Evolutionary conservation across 2,888 invertebrate species (phyloP), one percentile per base, ranked within the genome.

Genomic region (Sminthurides aquaticus): DNA sequence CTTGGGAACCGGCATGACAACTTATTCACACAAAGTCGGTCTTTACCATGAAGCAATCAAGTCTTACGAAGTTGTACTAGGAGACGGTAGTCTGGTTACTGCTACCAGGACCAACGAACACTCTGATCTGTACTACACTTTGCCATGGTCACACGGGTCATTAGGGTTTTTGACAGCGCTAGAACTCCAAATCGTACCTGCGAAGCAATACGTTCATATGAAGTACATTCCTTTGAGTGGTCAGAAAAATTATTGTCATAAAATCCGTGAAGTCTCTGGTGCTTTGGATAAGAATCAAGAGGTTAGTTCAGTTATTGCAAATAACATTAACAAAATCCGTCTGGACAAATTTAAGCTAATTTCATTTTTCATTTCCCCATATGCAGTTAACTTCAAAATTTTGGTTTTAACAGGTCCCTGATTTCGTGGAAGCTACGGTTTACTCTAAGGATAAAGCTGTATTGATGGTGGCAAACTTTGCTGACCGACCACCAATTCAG

Each of bases 1-100:
- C 0, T 81, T 87, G 76, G 87, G 86, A 18, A 84, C 84, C 0
- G 87, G 87, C n/a, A 87, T 87, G 87, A 87, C 87, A 0, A 87
- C 87, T 0, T 85, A 86, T 77, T 87, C 86, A 0, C 87, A 87
- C 78, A 85, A 86, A 76, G 84, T 84, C 0, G 87, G 87, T 22
- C 80, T 87, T 26, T 87, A 85, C 78, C 86, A 87, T 75, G 87
- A 87, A 77, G 84, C 82, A 0, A 81, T 87, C 57, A 79, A 79
- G 3, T 83, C 84, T 64, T 87, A 86, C 77, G 87, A 87, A 74
- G 83, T 87, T 0, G 82, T 87, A 1, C 77, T 86, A 1, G 83
- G 82, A 0, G 84, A 86, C 77, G 87, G 86, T 0, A 82, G 82
- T 57, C 75, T 85, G 34, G 82, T 85, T 15, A 82, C 78, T 18